A percentile compares a stretch with the other conserved stretches of the same genome.
These are phyloP conservation scores for Xenotilapia flavipinnis DNA, from an alignment of 2,113 vertebrate genomes.

Conservation along the genomic window DNA sequence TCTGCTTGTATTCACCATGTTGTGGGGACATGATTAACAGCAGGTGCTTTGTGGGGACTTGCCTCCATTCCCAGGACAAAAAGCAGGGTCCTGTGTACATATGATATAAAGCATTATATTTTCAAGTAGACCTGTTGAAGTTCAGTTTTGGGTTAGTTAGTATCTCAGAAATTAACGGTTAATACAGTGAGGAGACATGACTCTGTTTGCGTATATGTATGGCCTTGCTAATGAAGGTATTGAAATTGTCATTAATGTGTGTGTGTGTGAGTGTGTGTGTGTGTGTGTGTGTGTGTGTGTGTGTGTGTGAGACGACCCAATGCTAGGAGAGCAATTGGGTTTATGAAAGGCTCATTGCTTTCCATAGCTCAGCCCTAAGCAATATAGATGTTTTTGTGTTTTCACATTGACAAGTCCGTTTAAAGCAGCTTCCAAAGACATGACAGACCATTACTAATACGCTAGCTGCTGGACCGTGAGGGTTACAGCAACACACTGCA, in stretches of 20 bases:
- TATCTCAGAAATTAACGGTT: neutral
- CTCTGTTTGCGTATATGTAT: neutral
- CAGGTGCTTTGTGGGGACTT: neutral
- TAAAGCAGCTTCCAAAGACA: conserved; percentile 20
- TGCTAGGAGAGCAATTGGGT: conserved; percentile 22
- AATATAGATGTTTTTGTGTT: conserved; percentile 43
- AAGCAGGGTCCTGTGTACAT: neutral
- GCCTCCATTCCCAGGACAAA: neutral
- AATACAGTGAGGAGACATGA: neutral
- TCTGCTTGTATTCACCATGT: neutral
- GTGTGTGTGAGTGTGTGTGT: neutral
- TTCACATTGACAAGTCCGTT: conserved; percentile 29
- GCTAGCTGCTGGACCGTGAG: neutral
- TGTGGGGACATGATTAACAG: neutral
- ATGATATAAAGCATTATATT: neutral
- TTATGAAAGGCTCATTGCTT: conserved; percentile 50
- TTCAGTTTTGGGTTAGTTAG: neutral
- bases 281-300: neutral
- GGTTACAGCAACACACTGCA: neutral
- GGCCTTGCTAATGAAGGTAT: conserved; percentile 37
- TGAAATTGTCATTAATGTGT: conserved; percentile 46
- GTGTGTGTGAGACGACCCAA: conserved; percentile 13
- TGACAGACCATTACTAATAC: conserved; percentile 22
- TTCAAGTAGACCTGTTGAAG: neutral
- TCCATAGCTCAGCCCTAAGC: conserved; percentile 45